phyloP scores from a whole-genome alignment of 1,140 invertebrate genomes.

The Listronotus oregonensis region DNA sequence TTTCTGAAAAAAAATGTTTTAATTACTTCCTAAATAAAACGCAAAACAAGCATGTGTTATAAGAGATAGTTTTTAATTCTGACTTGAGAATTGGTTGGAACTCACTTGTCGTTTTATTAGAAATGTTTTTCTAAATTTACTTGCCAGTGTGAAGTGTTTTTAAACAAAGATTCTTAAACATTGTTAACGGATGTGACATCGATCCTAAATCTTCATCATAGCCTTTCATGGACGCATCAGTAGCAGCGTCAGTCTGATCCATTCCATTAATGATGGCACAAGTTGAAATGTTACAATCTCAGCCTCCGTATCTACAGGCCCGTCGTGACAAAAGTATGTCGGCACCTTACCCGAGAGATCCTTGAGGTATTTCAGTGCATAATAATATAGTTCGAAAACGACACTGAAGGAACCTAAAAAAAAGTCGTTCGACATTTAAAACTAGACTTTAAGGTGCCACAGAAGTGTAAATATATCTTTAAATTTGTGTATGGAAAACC shows the following conservation, averaged over 20 bases:
- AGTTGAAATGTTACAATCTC: constrained; percentile 15
- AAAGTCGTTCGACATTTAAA: too few relatives aligned
- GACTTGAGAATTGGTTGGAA: too few relatives aligned
- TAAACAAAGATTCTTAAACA: constrained; percentile 14
- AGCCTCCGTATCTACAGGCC: constrained; percentile 14
- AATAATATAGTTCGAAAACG: constrained; percentile 18
- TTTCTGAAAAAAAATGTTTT: too few relatives aligned
- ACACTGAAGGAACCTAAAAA: neutral
- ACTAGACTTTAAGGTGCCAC: too few relatives aligned
- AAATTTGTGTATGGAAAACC: too few relatives aligned
- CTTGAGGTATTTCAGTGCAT: constrained; percentile 23
- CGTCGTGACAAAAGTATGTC: constrained; percentile 6
- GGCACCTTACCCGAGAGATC: constrained; percentile 4
- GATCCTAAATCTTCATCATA: constrained; percentile 6
- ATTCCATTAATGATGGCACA: constrained; percentile 3
- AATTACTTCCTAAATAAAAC: too few relatives aligned
- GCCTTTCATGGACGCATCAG: neutral
- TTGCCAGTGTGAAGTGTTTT: constrained; percentile 15
- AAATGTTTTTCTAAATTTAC: neutral
- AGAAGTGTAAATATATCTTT: too few relatives aligned
- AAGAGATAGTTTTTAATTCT: too few relatives aligned
- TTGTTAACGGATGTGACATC: constrained; percentile 5
- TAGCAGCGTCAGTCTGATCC: constrained; percentile 4
- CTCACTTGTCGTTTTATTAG: too few relatives aligned
- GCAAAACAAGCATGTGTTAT: too few relatives aligned